Percentiles rank a stretch among this genome's conserved stretches.
Conservation (phyloP, 2,888 invertebrate species). For the Capitulum mitella region DNA sequence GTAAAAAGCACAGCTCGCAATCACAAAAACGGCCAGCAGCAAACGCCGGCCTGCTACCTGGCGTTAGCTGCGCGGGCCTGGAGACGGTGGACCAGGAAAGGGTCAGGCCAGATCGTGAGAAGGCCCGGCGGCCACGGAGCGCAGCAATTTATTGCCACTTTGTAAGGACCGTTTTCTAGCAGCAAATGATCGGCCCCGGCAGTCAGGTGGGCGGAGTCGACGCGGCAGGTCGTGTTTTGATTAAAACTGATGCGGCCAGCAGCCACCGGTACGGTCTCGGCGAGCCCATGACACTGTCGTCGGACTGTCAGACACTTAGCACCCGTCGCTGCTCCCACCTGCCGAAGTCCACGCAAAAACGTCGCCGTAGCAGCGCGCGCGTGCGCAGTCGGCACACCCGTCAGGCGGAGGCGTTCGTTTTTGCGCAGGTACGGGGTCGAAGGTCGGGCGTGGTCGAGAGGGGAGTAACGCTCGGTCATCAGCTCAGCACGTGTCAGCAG, state of each 20-base stretch:
- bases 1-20: not conserved
- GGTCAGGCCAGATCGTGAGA: slow-evolving; percentile 1
- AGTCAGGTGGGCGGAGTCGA: not conserved
- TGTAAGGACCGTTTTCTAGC: not conserved
- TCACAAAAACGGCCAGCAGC: not conserved
- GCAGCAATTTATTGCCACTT: not conserved
- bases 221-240: not conserved
- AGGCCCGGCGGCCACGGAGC: not conserved
- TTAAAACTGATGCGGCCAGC: not conserved
- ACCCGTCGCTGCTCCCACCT: too few relatives aligned
- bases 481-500: not conserved
- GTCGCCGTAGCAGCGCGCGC: too few relatives aligned
- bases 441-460: not conserved
- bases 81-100: not conserved
- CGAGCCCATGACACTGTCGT: too few relatives aligned
- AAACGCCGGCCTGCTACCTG: slow-evolving; percentile 1
- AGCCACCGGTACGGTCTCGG: too few relatives aligned
- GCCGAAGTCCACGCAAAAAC: too few relatives aligned
- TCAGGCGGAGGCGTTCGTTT: not conserved
- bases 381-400: too few relatives aligned
- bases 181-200: not conserved
- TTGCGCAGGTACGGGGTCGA: not conserved
- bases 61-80: not conserved
- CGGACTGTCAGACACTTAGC: too few relatives aligned
- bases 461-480: not conserved